These are phyloP conservation scores for Parauchenoglanis punctatus DNA, from an alignment of 2,797 vertebrate genomes.

Conservation along the genomic window DNA sequence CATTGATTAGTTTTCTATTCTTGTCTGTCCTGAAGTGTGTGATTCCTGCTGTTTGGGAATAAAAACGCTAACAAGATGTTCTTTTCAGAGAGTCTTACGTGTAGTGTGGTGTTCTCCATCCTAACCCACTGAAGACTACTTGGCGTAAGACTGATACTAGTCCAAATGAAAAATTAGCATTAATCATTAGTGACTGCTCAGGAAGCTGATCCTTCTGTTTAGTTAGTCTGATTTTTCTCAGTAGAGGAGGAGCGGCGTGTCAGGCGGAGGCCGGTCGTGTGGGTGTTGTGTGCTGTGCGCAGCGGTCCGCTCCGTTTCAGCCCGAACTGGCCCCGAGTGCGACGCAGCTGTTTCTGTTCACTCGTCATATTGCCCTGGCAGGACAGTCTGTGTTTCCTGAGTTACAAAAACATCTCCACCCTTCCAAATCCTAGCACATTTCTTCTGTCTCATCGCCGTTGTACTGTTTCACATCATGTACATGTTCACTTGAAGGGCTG, in stretches of 20 bases:
- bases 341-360: constrained; percentile 39
- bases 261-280: neutral
- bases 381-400: constrained; percentile 63
- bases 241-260: neutral
- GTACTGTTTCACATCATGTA: neutral
- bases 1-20: no score
- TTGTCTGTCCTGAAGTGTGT: neutral
- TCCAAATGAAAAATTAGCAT: no score
- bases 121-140: no score
- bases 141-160: no score
- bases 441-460: neutral
- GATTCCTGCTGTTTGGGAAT: neutral
- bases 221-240: neutral
- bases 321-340: constrained; percentile 28
- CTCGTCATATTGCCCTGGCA: constrained; percentile 56
- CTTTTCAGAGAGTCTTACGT: neutral
- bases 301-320: constrained; percentile 5
- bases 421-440: neutral
- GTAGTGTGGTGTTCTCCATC: neutral
- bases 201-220: neutral
- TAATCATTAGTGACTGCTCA: neutral
- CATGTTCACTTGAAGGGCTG: neutral
- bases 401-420: constrained; percentile 26
- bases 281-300: constrained; percentile 11
- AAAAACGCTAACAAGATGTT: neutral